Conservation (phyloP, 1,140 invertebrate genomes). For the Platorchestia sp. region DNA sequence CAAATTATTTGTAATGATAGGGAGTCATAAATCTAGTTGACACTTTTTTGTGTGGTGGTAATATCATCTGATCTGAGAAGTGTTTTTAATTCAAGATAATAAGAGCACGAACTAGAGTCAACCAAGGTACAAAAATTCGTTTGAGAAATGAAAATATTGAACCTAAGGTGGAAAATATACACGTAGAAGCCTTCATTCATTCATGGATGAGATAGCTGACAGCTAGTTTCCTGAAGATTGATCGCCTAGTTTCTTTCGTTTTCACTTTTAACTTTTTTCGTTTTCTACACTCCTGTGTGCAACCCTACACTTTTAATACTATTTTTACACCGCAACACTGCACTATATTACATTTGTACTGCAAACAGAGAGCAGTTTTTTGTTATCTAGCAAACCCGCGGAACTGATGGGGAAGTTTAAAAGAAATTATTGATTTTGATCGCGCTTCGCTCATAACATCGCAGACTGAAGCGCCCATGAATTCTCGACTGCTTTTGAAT, state of each 20-base stretch:
- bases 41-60: no score
- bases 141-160: no score
- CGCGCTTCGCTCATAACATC: neutral
- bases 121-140: no score
- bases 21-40: no score
- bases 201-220: neutral
- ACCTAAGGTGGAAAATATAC: neutral
- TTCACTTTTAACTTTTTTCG: neutral
- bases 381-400: neutral
- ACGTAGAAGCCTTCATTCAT: neutral
- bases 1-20: no score
- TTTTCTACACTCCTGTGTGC: no score
- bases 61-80: no score
- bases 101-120: no score
- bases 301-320: no score
- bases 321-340: no score
- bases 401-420: neutral
- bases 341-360: no score
- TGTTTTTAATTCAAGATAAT: no score
- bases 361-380: neutral
- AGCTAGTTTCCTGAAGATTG: neutral
- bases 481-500: neutral
- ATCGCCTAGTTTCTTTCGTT: neutral
- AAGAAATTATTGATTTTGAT: neutral
- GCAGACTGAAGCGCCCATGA: neutral